A percentile compares a stretch with the other conserved stretches of the same genome.
phyloP scores from a whole-genome alignment of 2,113 vertebrate species.

The Corydoras sp. region DNA sequence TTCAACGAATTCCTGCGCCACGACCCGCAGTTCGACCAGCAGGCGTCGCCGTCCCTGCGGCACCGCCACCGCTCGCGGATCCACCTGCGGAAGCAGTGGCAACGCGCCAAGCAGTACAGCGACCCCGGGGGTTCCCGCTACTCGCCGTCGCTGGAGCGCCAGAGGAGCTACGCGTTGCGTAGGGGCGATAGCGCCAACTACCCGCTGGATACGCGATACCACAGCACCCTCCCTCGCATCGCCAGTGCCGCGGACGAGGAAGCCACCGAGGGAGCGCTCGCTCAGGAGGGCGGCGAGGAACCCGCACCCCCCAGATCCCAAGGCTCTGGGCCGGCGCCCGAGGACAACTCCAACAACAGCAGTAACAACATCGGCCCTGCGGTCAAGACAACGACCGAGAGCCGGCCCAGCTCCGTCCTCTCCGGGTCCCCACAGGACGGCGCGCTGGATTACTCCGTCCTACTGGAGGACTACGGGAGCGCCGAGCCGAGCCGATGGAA shows the following conservation, averaged over 20 bases:
- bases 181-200: constrained; percentile 81
- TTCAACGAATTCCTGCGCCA: constrained; percentile 95
- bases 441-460: neutral
- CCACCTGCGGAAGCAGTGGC: constrained; percentile 90
- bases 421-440: constrained; percentile 8
- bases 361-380: constrained; percentile 66
- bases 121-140: constrained; percentile 78
- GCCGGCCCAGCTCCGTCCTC: constrained; percentile 6
- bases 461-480: neutral
- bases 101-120: constrained; percentile 89
- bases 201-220: constrained; percentile 73
- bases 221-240: constrained; percentile 74
- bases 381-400: constrained; percentile 38
- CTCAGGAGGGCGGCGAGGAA: no score
- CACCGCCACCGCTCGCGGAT: constrained; percentile 76
- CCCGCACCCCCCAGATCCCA: neutral
- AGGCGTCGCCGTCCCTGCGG: constrained; percentile 68
- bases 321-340: constrained; percentile 16
- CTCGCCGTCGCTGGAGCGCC: constrained; percentile 68
- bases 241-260: constrained; percentile 80
- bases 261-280: constrained; percentile 53
- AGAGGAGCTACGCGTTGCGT: constrained; percentile 67
- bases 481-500: constrained; percentile 4
- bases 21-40: constrained; percentile 85
- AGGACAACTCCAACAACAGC: constrained; percentile 55